Base-by-base conservation (phyloP, 2,888 invertebrate species). In the Phyllotreta cruciferae region DNA sequence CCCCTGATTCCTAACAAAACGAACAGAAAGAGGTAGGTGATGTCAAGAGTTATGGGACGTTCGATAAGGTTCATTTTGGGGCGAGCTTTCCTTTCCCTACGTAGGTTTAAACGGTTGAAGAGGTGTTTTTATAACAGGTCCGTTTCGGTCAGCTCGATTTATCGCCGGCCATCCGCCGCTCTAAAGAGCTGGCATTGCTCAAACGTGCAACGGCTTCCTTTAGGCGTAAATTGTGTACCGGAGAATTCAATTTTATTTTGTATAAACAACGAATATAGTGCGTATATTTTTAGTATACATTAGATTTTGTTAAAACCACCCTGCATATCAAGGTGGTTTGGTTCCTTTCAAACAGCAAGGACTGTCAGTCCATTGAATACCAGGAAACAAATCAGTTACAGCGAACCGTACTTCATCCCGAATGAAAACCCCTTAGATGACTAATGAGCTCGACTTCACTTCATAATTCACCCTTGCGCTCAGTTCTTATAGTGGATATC, bases 1-100 rank as follows among this genome's bases (percentile, higher is more conserved):
- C 79, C 78, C 78, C 75, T 76, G 71, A 70, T 73, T 74, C 78
- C 71, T 82, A 24, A 79, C 79, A 79, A 79, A 75, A 74, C 74
- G 76, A 74, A 74, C 53, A 79, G 78, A 81, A 81, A 81, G 80
- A 82, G 81, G 80, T 81, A 81, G 82, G 82, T 81, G 82, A 81
- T 82, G 82, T 79, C 80, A 79, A 82, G 82, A 82, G 80, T 82
- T 82, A 82, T 82, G 81, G 82, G 81, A 81, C 78, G 80, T 78
- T 80, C 81, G 82, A 82, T 82, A 82, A 82, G 82, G 82, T 82
- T 82, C 82, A 82, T 82, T 82, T 82, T 81, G 76, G 74, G 74
- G 35, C 9, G 35, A 57, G 41, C 38, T 57, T 57, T 34, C 13
- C 13, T 52, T 61, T 14, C 56, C 42, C 71, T 70, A 58, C 53